phyloP scores from a whole-genome alignment of 1,140 invertebrate species.

The Diploscapter pachys region DNA sequence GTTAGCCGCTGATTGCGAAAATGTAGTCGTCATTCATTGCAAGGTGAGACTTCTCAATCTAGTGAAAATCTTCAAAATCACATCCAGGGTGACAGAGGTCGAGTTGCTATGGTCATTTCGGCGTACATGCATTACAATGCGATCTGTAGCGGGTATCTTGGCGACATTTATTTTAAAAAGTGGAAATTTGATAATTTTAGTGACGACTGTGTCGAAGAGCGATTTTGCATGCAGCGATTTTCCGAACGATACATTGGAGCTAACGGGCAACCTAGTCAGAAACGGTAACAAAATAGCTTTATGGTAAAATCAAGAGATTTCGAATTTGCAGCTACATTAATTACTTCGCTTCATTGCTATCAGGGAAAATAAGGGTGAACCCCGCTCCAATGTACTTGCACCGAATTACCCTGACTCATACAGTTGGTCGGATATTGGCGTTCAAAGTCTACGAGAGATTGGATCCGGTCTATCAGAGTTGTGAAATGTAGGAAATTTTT shows the following conservation, averaged over 20 bases:
- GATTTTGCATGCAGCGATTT: conserved; percentile 84
- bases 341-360: conserved; percentile 83
- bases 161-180: neutral
- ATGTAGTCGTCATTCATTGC: conserved; percentile 81
- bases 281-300: conserved; percentile 67
- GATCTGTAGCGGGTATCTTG: conserved; percentile 73
- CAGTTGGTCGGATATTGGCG: conserved; percentile 63
- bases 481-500: conserved; percentile 69
- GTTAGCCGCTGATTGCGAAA: conserved; percentile 72
- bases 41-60: conserved; percentile 62
- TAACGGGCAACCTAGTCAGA: conserved; percentile 79
- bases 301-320: conserved; percentile 11
- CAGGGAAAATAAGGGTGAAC: conserved; percentile 80
- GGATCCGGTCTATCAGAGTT: conserved; percentile 79
- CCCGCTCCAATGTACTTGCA: conserved; percentile 79
- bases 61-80: neutral
- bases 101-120: conserved; percentile 79
- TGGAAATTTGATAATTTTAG: conserved; percentile 59
- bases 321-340: conserved; percentile 72
- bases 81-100: conserved; percentile 68
- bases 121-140: conserved; percentile 90
- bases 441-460: conserved; percentile 75
- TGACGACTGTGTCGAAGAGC: conserved; percentile 80
- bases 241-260: conserved; percentile 79
- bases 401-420: conserved; percentile 78